Evolutionary conservation across 2,113 vertebrate genomes (phyloP), one percentile per base, ranked within the genome.

Genomic region (Erythrocercus mccallii): DNA sequence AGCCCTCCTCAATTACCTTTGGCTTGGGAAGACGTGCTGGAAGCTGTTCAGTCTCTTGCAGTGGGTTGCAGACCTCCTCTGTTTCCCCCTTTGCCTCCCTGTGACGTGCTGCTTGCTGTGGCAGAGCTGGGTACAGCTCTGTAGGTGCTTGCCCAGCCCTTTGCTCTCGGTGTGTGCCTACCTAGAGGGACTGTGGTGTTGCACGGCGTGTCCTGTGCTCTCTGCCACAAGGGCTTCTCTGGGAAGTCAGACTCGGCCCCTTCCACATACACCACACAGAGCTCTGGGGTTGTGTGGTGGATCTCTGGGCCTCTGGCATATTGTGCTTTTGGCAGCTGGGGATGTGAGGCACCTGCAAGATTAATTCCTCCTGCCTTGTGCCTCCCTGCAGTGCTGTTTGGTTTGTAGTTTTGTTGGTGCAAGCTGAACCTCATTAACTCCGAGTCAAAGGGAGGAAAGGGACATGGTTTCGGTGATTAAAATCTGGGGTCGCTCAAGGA

Each of bases 261-360:
- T 65, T 61, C 24, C 37, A 20, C 53, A 1, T 0, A 1, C 2
- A 5, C 12, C 31, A 1, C 5, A 2, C 6, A 4, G 28, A 17
- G 51, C 5, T 0, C 6, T 48, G 81, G 21, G 31, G 3, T 4
- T 22, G 31, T 51, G 60, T 5, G 25, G 2, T 48, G 45, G 31
- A 44, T 35, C 30, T 11, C 0, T 19, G 53, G 40, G 37, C n/a
- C 58, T 31, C 44, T 61, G 60, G 45, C 31, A 9, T 19, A 12
- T 30, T 68, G n/a, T 72, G 72, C 72, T 84, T 77, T 66, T 86
- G 90, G 69, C 64, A 90, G 51, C 85, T 78, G 81, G 30, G 6
- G 19, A 5, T 62, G 12, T 10, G 64, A 81, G 56, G 16, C 79
- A 78, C 44, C 69, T 90, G 78, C 78, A 58, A 17, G 44, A 45